Base-by-base conservation (phyloP, 1,140 invertebrate species). In the Zaprionus camerounensis region DNA sequence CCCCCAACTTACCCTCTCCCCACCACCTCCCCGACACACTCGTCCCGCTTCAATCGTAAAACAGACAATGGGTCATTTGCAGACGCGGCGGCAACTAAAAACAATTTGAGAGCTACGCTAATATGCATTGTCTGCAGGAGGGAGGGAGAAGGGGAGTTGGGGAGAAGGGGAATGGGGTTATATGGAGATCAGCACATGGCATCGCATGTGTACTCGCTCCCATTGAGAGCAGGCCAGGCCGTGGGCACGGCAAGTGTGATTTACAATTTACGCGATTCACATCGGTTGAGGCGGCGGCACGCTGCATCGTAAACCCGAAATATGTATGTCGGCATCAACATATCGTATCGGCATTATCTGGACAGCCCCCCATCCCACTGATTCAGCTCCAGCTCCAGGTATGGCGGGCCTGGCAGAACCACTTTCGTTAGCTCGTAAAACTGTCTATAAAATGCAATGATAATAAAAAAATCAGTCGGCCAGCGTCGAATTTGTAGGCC, bases 381-480 rank as follows among this genome's bases (percentile, higher is more conserved):
- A 36, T 78, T 5, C 24, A 26, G 6, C 2, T 11, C 31, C 31
- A 11, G 2, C 31, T 3, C 9, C 31, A 31, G 31, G 7, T 28
- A 5, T 28, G 26, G 5, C 34, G 1, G n/a, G 53, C 72, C 55
- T 69, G 76, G 65, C 78, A 80, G 81, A 88, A 90, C 85, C 85
- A 88, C 85, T 88, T 88, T 88, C 85, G 85, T 90, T 90, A 80
- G 86, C 78, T 88, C 85, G 86, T 88, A 88, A 88, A 88, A 90
- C 81, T 91, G 85, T 90, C 85, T 82, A 88, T 88, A 88, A 88
- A 90, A 88, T 71, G 85, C 85, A 85, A 88, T 90, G 85, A 88
- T 90, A 88, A 88, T 88, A 88, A 88, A 88, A 77, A 69, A 87
- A 71, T 58, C 77, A 74, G 77, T 79, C 63, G 73, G 68, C 73